phyloP scores from a whole-genome alignment of 2,888 invertebrate genomes.

The Synergus umbraculus region DNA sequence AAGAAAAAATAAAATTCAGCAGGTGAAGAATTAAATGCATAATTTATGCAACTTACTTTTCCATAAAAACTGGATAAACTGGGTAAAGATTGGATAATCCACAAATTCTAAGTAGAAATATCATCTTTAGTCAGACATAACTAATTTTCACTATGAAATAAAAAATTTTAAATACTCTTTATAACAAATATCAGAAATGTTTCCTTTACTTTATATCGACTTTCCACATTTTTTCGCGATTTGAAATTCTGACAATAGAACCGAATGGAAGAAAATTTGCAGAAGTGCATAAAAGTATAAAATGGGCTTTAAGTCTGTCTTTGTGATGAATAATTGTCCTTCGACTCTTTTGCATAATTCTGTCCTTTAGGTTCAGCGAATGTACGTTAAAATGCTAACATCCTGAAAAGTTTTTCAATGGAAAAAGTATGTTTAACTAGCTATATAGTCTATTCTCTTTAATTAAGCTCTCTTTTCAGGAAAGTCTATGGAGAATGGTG shows the following conservation, averaged over 20 bases:
- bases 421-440: not conserved
- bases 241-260: not conserved
- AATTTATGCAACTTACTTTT: too few species aligned
- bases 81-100: too few species aligned
- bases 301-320: not conserved
- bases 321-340: not conserved
- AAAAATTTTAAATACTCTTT: not conserved
- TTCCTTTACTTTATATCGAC: not conserved
- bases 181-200: not conserved
- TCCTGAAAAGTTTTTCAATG: not conserved
- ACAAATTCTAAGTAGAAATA: not conserved
- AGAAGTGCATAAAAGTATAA: not conserved
- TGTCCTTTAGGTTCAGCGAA: not conserved
- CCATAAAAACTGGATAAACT: too few species aligned
- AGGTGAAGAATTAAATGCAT: too few species aligned
- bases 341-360: not conserved
- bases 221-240: not conserved
- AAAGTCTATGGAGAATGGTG: not conserved
- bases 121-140: not conserved
- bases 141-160: not conserved
- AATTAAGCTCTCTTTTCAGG: not conserved
- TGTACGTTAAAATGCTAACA: not conserved
- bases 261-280: not conserved
- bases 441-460: not conserved
- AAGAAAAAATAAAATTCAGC: too few species aligned